Evolutionary conservation across 2,888 invertebrate genomes (phyloP), one percentile per base, ranked within the genome.

Genomic region (Sarcophaga caerulescens): DNA sequence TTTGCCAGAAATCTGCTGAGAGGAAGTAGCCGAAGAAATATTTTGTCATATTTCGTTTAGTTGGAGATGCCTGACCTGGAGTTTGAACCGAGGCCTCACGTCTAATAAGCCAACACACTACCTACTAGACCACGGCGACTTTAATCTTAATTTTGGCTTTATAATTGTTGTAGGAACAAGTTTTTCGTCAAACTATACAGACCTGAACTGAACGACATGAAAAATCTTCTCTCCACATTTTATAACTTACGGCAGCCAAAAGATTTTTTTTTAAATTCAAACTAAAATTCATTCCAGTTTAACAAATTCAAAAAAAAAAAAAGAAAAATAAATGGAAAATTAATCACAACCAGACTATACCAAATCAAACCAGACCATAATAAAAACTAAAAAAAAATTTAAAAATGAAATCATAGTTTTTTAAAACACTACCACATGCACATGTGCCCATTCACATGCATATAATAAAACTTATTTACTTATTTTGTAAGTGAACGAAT

Each of bases 321-420:
- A 59, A 35, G 70, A 77, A 21, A 60, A 23, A 62, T 57, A 63
- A 59, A 44, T 35, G 35, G 52, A 4, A 14, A 14, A n/a, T n/a
- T n/a, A 14, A 52, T 52, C 10, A 14, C 52, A 25, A 66, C 57
- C 63, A 60, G 35, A 71, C 8, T 8, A 60, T 44, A 45, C 14
- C 0, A 70, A 74, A 66, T 14, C 17, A 35, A 17, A 60, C 11
- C 60, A 59, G 23, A 35, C 65, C 14, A 35, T 14, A 12, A 63
- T 23, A 63, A 35, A n/a, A 60, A 81, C 8, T 44, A 14, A 75
- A 74, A 25, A 25, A 62, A 60, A 65, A 69, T 70, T 70, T 52
- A 60, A 71, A 76, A 82, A 82, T 82, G 81, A 82, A 82, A 82
- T 82, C 81, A 82, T 82, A 65, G 65, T 47, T 65, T 76, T 66